Evolutionary conservation across 1,140 invertebrate genomes (phyloP).

Genomic region (Cydia pomonella): DNA sequence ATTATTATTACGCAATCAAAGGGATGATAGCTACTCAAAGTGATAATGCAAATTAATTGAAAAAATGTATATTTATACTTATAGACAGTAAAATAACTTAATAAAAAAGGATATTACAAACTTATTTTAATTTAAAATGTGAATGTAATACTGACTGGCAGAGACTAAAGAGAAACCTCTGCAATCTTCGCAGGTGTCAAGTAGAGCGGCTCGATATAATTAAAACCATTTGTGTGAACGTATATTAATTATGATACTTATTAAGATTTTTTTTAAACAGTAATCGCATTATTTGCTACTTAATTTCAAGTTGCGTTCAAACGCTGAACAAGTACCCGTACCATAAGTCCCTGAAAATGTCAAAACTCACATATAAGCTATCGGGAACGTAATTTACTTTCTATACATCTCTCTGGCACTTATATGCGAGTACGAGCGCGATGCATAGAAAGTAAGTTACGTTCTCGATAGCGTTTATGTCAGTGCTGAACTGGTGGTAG

Average conservation of each 20-base stretch:
- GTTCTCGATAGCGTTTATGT: no score
- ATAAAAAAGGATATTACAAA: neutral
- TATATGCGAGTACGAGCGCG: no score
- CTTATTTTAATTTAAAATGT: neutral
- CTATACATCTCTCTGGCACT: no score
- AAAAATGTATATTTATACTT: neutral
- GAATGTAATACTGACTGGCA: constrained; percentile 27
- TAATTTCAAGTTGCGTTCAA: no score
- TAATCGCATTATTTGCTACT: no score
- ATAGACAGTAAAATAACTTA: neutral
- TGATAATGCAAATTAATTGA: neutral
- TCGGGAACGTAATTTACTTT: no score
- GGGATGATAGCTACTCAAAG: neutral
- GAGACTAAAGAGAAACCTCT: neutral
- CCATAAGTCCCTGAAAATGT: no score
- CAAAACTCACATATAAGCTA: no score
- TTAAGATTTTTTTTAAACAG: no score
- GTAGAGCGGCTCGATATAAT: constrained; percentile 1
- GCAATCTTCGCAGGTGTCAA: neutral
- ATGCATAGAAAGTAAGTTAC: no score
- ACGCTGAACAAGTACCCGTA: no score
- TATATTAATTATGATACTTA: neutral
- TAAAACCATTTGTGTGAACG: constrained; percentile 12
- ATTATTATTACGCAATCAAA: neutral
- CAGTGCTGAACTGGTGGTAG: no score